Base-by-base conservation (phyloP, 2,888 invertebrate genomes). In the Hypsopygia costalis region DNA sequence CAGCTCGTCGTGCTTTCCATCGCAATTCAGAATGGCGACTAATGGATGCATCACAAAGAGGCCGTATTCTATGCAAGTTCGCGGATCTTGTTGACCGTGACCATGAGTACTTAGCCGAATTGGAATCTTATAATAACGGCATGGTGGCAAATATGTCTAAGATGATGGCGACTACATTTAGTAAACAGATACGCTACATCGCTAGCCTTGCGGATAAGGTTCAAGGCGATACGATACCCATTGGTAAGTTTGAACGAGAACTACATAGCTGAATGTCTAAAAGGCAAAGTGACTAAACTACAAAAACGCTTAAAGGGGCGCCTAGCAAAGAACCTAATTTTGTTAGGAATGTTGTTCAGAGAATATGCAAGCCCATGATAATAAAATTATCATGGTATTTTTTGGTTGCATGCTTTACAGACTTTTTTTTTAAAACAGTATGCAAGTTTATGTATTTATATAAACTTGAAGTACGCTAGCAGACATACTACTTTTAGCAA, bases 41-140 rank as follows among this genome's bases (percentile, higher is more conserved):
- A 0, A 91, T 95, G 91, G 95, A 97, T 76, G 96, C 97, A 0
- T 94, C 95, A 0, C 81, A 92, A 22, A 90, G 97, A 38, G 96
- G 96, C 0, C 69, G 82, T 12, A 78, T 97, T 1, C 72, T 98
- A 3, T 81, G 92, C 69, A 92, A 91, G 50, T 86, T 97, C 44
- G 95, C 96, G 0, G 94, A 95, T 73, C 86, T 96, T 0, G 87
- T 97, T 6, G 94, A 95, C 66, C 87, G 94, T 32, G 94, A 97
- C 73, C 79, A 85, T 1, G 82, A 86, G 1, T 95, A 96, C 58
- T 67, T 97, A 28, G 93, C 94, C 29, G 94, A 94, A 55, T 86
- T 98, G 63, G 98, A 98, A 86, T 95, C 97, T 0, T 73, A 95
- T 44, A 96, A 98, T 73, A 97, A 97, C 81, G 97, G 97, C 9